Evolutionary conservation across 2,888 invertebrate species (phyloP).

Genomic region (Callosobruchus maculatus): DNA sequence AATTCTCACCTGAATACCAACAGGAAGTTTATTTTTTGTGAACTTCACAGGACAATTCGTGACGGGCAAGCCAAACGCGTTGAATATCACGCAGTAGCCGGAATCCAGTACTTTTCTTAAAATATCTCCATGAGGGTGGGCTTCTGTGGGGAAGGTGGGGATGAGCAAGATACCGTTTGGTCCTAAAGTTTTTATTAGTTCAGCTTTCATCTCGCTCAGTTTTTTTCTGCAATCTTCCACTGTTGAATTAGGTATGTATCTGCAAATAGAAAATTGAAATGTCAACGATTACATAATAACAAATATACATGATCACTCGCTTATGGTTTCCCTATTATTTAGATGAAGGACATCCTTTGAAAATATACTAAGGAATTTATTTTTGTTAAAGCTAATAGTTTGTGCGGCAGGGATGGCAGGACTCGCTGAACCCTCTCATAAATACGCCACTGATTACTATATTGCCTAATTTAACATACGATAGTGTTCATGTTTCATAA

Average conservation of each 20-base stretch:
- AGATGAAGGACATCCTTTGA: too few species aligned
- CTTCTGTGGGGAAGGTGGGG: slow-evolving; percentile 64
- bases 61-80: slow-evolving; percentile 76
- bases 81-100: slow-evolving; percentile 78
- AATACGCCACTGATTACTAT: too few species aligned
- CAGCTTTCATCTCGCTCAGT: slow-evolving; percentile 15
- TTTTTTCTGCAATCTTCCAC: slow-evolving; percentile 13
- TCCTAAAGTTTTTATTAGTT: slow-evolving; percentile 57
- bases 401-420: too few species aligned
- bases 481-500: too few species aligned
- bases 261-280: background rate
- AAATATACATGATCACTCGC: too few species aligned
- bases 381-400: too few species aligned
- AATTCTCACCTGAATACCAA: slow-evolving; percentile 60
- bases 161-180: slow-evolving; percentile 68
- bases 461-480: too few species aligned
- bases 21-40: slow-evolving; percentile 67
- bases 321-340: too few species aligned
- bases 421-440: too few species aligned
- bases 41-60: slow-evolving; percentile 80
- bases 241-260: slow-evolving; percentile 17
- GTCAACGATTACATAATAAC: too few species aligned
- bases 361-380: too few species aligned
- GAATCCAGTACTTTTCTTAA: slow-evolving; percentile 67
- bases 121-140: slow-evolving; percentile 66